Base-by-base conservation (phyloP, 2,888 invertebrate species). In the Hypomecis punctinalis region DNA sequence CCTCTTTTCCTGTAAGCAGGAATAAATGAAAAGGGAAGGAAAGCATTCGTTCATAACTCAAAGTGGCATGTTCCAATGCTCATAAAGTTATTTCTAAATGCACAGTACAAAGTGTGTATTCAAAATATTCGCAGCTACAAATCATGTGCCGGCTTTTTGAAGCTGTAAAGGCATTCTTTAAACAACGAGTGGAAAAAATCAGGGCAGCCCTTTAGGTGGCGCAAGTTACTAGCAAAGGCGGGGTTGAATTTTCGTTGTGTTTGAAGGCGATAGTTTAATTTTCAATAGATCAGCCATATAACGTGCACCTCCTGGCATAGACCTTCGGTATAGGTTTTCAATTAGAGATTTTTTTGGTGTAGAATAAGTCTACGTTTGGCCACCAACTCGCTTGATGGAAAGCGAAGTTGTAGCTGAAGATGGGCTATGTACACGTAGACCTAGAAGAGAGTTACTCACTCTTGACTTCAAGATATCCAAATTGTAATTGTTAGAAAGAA, bases 111-210 rank as follows among this genome's bases (percentile, higher is more conserved):
- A 76, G 79, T 74, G 78, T 75, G 76, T 77, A 83, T 85, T 84
- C 75, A 66, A 80, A 84, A 83, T 85, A 87, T 88, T 86, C 80
- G 85, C 83, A 74, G 74, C 80, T 78, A 89, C 88, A 90, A 90
- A 90, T 91, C 91, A 90, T 88, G 81, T 75, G 77, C 80, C 79
- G 81, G 79, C 83, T 85, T 84, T 63, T 86, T 80, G 76, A 86
- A 85, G 76, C 85, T 81, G 82, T 85, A 84, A 88, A 86, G 86
- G 86, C 83, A 86, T 88, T 86, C 84, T 80, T 78, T 81, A 84
- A 89, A 88, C 81, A 84, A 80, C 65, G 78, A 82, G 77, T 77
- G 77, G 79, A 80, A 81, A 78, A 75, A 76, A 77, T 75, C 72
- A 74, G 78, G 70, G 69, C 73, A 76, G 75, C 75, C 76, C 76